A percentile compares a stretch with the other conserved stretches of the same genome.
Conservation (phyloP, 2,888 invertebrate species). For the Volucella inanis region DNA sequence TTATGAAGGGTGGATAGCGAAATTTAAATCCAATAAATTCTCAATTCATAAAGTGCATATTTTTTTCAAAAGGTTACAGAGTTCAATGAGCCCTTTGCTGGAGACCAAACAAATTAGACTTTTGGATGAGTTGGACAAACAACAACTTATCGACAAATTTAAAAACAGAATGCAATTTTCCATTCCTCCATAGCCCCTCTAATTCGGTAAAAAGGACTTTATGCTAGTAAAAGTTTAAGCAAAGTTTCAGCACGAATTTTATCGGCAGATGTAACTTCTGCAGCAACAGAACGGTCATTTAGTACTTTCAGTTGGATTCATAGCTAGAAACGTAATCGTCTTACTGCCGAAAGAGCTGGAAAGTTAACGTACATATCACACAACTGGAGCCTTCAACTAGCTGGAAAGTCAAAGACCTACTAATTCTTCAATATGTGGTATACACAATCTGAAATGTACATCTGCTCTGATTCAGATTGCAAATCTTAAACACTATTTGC, state of each 20-base stretch:
- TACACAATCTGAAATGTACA: background rate
- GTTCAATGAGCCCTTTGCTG: too few relatives aligned
- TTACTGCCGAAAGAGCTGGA: too few relatives aligned
- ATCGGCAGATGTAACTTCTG: too few relatives aligned
- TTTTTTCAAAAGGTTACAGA: too few relatives aligned
- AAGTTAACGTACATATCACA: slow-evolving; percentile 73
- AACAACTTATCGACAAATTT: background rate
- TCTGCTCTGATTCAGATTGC: slow-evolving; percentile 3
- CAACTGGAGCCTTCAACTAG: slow-evolving; percentile 28
- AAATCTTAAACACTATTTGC: background rate
- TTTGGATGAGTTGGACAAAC: too few relatives aligned
- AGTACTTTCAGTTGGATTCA: slow-evolving; percentile 77
- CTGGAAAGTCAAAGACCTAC: background rate
- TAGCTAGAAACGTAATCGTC: slow-evolving; percentile 75
- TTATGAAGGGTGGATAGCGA: too few relatives aligned
- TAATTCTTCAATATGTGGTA: slow-evolving; percentile 2
- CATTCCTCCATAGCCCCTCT: rapidly evolving
- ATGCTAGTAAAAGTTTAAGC: slow-evolving; percentile 68
- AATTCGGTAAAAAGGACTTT: slow-evolving; percentile 75
- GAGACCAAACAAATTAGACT: too few relatives aligned
- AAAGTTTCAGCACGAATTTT: too few relatives aligned
- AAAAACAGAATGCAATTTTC: background rate
- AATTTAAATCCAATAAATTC: too few relatives aligned
- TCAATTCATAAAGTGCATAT: too few relatives aligned
- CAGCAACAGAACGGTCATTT: slow-evolving; percentile 77